These are phyloP conservation scores for Stegastes partitus DNA, from an alignment of 2,113 vertebrate genomes.

Conservation along the genomic window DNA sequence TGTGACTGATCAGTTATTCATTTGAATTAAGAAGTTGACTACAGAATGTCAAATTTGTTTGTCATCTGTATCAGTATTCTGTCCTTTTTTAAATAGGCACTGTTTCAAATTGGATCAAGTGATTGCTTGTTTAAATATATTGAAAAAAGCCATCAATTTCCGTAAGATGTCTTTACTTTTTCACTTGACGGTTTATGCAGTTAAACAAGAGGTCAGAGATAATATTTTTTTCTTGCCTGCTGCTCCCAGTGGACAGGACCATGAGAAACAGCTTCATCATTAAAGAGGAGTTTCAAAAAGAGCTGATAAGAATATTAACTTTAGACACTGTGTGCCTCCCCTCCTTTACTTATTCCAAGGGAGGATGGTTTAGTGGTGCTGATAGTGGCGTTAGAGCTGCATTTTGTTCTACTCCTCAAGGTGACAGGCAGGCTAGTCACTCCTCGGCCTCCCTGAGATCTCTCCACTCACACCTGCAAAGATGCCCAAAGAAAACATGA, in stretches of 20 bases:
- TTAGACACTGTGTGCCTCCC: slow-evolving; percentile 54
- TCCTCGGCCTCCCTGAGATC: slow-evolving; percentile 77
- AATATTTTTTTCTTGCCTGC: neutral
- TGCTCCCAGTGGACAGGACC: slow-evolving; percentile 36
- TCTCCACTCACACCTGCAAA: slow-evolving; percentile 74
- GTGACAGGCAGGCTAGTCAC: slow-evolving; percentile 63
- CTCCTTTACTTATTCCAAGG: slow-evolving; percentile 52
- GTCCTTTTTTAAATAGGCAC: too few relatives aligned
- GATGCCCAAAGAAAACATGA: slow-evolving; percentile 75
- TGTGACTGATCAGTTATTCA: too few relatives aligned
- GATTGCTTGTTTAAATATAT: neutral
- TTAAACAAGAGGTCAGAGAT: neutral
- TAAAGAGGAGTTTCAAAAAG: slow-evolving; percentile 62
- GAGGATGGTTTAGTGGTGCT: slow-evolving; percentile 66
- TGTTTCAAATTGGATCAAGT: neutral
- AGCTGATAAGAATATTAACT: slow-evolving; percentile 77
- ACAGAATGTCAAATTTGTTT: too few relatives aligned
- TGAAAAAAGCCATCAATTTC: neutral
- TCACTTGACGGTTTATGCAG: neutral
- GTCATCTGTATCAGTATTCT: too few relatives aligned
- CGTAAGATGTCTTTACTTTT: neutral
- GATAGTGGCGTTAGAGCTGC: slow-evolving; percentile 68
- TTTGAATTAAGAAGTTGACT: too few relatives aligned
- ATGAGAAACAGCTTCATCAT: slow-evolving; percentile 62
- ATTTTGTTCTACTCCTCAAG: slow-evolving; percentile 54